Evolutionary conservation across 2,888 invertebrate species (phyloP), one percentile per base, ranked within the genome.

Genomic region (Napeogenes inachia): DNA sequence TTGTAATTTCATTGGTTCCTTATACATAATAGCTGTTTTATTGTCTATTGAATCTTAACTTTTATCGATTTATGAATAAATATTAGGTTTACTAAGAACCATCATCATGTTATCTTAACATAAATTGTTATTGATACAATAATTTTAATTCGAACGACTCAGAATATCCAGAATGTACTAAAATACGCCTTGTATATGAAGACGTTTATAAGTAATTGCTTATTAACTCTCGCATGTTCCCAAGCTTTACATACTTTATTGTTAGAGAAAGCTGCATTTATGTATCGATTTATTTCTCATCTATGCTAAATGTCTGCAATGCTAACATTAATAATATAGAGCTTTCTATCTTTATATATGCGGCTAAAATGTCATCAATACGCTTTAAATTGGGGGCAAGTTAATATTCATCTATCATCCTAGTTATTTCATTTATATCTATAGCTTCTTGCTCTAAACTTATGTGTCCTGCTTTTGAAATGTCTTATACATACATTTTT

Each of bases 221-320:
- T 50, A 50, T 50, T 50, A 50, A 50, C 50, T 50, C 30, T 65
- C 35, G 54, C 63, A 63, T 58, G 47, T 62, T 59, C 66, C 56
- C 47, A 64, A 45, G n/a, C 32, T n/a, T 59, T 60, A 65, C 50
- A 60, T 61, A 61, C 54, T 63, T 57, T 45, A 62, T 58, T 55
- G 60, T 59, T n/a, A 13, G 62, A 62, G 68, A 69, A 69, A 69
- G 69, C 59, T 10, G 62, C 64, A 66, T 67, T 67, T 65, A 67
- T 62, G 62, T 62, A 59, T 62, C 64, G 64, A 68, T 68, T 66
- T 66, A 68, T 68, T 62, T 62, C 66, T 63, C 65, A 66, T 66
- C 67, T 63, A 69, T 67, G 63, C 66, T 68, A 65, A 69, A 69
- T 61, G 66, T 63, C 59, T 64, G 62, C 59, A 65, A 61, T 64